These are phyloP conservation scores for Mactromeris polynyma DNA, from an alignment of 2,888 invertebrate species.

Conservation along the genomic window DNA sequence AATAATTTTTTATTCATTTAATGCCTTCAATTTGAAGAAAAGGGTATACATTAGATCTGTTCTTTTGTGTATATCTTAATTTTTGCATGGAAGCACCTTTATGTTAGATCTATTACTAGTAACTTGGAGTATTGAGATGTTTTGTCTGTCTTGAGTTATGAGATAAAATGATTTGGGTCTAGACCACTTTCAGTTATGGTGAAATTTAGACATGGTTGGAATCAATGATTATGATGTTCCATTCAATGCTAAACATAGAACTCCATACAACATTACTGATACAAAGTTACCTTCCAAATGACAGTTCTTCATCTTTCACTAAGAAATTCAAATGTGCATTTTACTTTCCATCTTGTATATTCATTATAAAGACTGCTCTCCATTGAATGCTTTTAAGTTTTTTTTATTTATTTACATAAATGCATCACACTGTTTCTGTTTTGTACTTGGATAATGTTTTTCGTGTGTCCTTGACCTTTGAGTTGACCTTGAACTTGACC, in stretches of 20 bases:
- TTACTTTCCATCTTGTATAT: background rate
- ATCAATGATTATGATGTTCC: too few relatives aligned
- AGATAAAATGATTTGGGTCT: background rate
- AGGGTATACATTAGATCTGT: constrained; percentile 2
- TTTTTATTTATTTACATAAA: background rate
- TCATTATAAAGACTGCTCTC: background rate
- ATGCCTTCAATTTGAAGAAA: constrained; percentile 9
- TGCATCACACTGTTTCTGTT: background rate
- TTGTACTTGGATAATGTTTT: background rate
- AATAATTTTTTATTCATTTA: constrained; percentile 3
- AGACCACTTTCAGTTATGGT: background rate
- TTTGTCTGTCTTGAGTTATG: background rate
- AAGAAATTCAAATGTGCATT: too few relatives aligned
- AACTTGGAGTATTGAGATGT: background rate
- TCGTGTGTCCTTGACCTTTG: background rate
- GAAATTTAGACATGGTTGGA: too few relatives aligned
- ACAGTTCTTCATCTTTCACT: too few relatives aligned
- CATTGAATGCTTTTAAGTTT: background rate
- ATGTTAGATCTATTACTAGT: background rate
- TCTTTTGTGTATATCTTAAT: background rate
- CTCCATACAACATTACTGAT: too few relatives aligned
- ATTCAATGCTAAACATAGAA: too few relatives aligned
- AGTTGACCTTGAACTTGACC: background rate
- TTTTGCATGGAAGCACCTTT: constrained; percentile 6
- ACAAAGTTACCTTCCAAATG: too few relatives aligned